phyloP scores from a whole-genome alignment of 2,888 invertebrate genomes.

The Pandemis heparana region DNA sequence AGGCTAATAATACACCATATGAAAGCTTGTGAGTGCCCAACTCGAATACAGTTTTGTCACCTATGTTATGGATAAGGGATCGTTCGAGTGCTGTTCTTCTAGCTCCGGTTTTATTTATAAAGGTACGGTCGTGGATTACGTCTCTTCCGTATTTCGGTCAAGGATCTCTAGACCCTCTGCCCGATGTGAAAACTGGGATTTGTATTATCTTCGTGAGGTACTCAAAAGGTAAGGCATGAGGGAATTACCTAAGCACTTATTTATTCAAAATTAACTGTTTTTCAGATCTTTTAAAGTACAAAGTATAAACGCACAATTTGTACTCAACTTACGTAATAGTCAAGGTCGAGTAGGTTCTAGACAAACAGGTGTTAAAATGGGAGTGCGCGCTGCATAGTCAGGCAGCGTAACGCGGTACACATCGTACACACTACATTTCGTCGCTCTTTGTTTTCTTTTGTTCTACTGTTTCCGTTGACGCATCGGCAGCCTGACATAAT shows the following conservation, averaged over 20 bases:
- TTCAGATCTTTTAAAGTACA: not conserved
- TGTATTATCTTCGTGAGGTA: not conserved
- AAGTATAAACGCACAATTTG: not conserved
- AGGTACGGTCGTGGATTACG: slow-evolving; percentile 31
- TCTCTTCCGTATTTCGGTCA: slow-evolving; percentile 26
- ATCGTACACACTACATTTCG: not conserved
- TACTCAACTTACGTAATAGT: not conserved
- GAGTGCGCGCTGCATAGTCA: not conserved
- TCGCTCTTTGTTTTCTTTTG: slow-evolving; percentile 4
- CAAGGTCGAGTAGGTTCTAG: slow-evolving; percentile 21
- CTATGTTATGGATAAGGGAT: slow-evolving; percentile 32
- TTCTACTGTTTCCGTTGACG: slow-evolving; percentile 12
- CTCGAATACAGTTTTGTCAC: slow-evolving; percentile 12
- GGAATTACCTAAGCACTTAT: not conserved
- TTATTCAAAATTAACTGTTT: not conserved
- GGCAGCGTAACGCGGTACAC: slow-evolving; percentile 1
- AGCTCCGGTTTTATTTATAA: slow-evolving; percentile 36
- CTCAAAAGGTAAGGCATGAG: not conserved
- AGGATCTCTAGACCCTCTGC: slow-evolving; percentile 18
- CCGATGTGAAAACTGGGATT: slow-evolving; percentile 6
- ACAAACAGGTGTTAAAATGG: slow-evolving; percentile 27
- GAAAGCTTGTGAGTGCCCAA: slow-evolving; percentile 19
- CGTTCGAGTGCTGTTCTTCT: slow-evolving; percentile 26
- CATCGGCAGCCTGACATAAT: not conserved
- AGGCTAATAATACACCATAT: slow-evolving; percentile 52